Base-by-base conservation (phyloP, 2,797 vertebrate species). In the Trachops cirrhosus region DNA sequence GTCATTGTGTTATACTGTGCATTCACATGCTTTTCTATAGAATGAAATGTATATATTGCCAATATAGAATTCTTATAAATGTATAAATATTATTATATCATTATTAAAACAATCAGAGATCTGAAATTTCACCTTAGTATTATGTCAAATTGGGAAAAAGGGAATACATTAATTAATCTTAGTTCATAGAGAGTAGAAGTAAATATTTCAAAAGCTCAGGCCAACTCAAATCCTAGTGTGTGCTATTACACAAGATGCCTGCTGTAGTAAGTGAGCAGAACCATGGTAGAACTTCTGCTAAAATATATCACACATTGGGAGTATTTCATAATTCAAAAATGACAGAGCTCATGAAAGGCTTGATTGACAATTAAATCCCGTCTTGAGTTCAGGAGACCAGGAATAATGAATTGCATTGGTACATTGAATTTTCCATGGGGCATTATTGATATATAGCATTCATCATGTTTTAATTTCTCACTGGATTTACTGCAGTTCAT, bases 341-440 rank as follows among this genome's bases (percentile, higher is more conserved):
- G 74, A 89, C 46, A 92, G 57, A 41, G 5, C 21, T 86, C 52
- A 9, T 74, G 71, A 89, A 48, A 83, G n/a, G 3, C 88, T 96
- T 2, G 4, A 86, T 22, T 95, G 88, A 89, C 79, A 96, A 57
- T 97, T 93, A 96, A 95, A 94, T 85, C 50, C 1, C 67, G 16
- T 39, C 70, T 34, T 44, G 9, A 68, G 24, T 91, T 96, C 79
- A 80, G 11, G 19, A 79, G 68, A 70, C 37, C 50, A 83, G 48
- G 97, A 46, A 32, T 94, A 86, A 96, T 84, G 75, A 89, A 86
- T 32, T 91, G 4, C 46, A 41, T 1, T 96, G 75, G 50, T 75
- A 96, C 89, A 85, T 95, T 89, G 75, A 86, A 91, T 95, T 93
- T 96, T 79, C 75, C 10, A 7, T 59, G 50, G 73, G 82, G 15